phyloP scores from a whole-genome alignment of 1,140 invertebrate species.

The Pantala flavescens region DNA sequence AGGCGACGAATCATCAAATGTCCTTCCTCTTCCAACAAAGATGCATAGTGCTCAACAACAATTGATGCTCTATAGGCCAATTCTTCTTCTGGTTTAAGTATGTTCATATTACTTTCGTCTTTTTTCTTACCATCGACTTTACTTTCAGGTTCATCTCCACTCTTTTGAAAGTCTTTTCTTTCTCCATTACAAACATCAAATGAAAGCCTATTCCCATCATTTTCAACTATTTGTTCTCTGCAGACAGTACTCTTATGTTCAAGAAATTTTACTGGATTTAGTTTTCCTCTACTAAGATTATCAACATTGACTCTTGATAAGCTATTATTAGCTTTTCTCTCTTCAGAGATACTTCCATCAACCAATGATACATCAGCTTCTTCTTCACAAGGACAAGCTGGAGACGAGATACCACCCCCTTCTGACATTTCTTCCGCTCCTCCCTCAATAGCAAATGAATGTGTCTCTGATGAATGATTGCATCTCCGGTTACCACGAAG shows the following conservation, averaged over 20 bases:
- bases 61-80: conserved; percentile 29
- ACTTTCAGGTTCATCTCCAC: not conserved
- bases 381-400: conserved; percentile 2
- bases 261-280: not conserved
- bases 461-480: too few relatives aligned
- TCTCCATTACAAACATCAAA: conserved; percentile 20
- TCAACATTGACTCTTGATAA: too few relatives aligned
- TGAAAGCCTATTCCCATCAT: too few relatives aligned
- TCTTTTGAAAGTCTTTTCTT: conserved; percentile 3
- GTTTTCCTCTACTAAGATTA: not conserved
- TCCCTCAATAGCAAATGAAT: conserved; percentile 39
- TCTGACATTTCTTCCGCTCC: conserved; percentile 38
- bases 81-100: conserved; percentile 21
- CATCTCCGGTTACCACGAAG: not conserved
- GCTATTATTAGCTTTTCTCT: not conserved
- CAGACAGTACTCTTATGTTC: too few relatives aligned
- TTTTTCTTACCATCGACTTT: conserved; percentile 12
- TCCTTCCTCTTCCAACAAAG: conserved; percentile 34
- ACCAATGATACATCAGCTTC: too few relatives aligned
- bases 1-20: conserved; percentile 32
- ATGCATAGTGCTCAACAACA: conserved; percentile 37
- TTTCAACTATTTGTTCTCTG: conserved; percentile 1
- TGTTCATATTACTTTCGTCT: not conserved
- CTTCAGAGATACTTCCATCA: not conserved
- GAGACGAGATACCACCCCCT: conserved; percentile 12